phyloP scores from a whole-genome alignment of 2,113 vertebrate species.

The Lates calcarifer region DNA sequence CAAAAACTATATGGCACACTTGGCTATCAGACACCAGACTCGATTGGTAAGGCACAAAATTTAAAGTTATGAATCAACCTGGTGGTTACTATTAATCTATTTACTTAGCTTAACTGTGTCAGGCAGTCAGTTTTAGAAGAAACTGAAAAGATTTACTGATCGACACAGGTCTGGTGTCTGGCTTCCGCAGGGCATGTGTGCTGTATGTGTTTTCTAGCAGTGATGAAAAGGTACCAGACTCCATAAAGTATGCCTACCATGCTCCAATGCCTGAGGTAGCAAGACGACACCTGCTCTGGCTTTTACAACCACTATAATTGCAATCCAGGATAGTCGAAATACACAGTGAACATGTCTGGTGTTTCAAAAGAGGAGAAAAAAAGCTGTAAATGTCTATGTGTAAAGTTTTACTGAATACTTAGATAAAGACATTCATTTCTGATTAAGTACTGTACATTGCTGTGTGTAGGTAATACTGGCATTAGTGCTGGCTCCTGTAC shows the following conservation, averaged over 20 bases:
- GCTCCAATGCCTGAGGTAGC: constrained; percentile 66
- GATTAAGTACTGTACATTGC: constrained; percentile 80
- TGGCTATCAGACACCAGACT: constrained; percentile 61
- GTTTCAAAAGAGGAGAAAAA: constrained; percentile 53
- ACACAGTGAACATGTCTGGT: constrained; percentile 68
- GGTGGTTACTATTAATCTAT: constrained; percentile 35
- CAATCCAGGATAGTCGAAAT: constrained; percentile 70
- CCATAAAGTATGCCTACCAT: constrained; percentile 70
- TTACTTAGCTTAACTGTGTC: constrained; percentile 43
- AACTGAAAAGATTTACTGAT: constrained; percentile 55
- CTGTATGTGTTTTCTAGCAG: constrained; percentile 57
- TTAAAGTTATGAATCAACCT: constrained; percentile 31
- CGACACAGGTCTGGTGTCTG: constrained; percentile 61
- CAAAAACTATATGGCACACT: constrained; percentile 60
- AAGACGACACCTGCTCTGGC: constrained; percentile 75
- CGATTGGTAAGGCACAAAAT: constrained; percentile 47
- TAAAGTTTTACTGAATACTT: constrained; percentile 72
- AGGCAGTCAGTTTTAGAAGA: constrained; percentile 45
- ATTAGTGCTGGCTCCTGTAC: constrained; percentile 70
- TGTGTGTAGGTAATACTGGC: constrained; percentile 74
- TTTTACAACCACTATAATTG: constrained; percentile 81
- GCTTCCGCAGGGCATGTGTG: constrained; percentile 56
- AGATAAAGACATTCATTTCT: constrained; percentile 72
- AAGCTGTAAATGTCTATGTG: constrained; percentile 58
- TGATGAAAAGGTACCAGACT: constrained; percentile 74